A percentile compares a stretch with the other conserved stretches of the same genome.
These are phyloP conservation scores for Palythoa grandiflora DNA, from an alignment of 92 coral and sea anemone species.

Conservation along the genomic window DNA sequence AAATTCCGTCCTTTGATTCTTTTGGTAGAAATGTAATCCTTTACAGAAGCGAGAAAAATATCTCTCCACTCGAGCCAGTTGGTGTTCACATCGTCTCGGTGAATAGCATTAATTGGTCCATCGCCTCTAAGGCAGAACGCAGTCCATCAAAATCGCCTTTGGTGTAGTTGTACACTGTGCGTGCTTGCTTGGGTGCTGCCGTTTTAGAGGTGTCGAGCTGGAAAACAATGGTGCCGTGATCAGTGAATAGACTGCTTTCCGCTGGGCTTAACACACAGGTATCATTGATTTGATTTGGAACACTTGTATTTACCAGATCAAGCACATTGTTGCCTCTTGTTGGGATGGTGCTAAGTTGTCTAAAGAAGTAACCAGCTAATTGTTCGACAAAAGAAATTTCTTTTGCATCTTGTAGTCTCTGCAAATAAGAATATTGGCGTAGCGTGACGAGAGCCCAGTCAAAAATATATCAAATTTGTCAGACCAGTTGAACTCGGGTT, in stretches of 20 bases:
- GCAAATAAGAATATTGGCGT: conserved; percentile 8
- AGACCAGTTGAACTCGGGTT: conserved; percentile 1
- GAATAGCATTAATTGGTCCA: conserved; percentile 51
- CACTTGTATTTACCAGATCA: conserved; percentile 58
- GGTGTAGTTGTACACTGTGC: conserved; percentile 65
- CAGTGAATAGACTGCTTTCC: too few relatives aligned
- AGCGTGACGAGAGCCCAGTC: too few relatives aligned
- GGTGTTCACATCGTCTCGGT: neutral
- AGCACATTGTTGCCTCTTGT: too few relatives aligned
- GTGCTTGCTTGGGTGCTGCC: conserved; percentile 58
- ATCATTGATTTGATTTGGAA: conserved; percentile 46
- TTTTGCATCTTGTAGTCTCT: conserved; percentile 45
- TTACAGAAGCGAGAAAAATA: conserved; percentile 52
- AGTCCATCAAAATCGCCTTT: conserved; percentile 63
- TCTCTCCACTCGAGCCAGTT: conserved; percentile 64
- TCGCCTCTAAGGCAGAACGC: conserved; percentile 58
- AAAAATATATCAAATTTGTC: neutral
- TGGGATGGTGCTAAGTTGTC: too few relatives aligned
- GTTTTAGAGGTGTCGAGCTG: conserved; percentile 60
- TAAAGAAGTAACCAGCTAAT: too few relatives aligned
- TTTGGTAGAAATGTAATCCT: conserved; percentile 20
- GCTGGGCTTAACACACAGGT: too few relatives aligned
- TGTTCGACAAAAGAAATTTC: conserved; percentile 48
- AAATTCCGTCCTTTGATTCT: conserved; percentile 34
- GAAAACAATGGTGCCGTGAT: conserved; percentile 59